These are phyloP conservation scores for Tridacna gigas DNA, from an alignment of 2,888 invertebrate genomes.

Conservation along the genomic window DNA sequence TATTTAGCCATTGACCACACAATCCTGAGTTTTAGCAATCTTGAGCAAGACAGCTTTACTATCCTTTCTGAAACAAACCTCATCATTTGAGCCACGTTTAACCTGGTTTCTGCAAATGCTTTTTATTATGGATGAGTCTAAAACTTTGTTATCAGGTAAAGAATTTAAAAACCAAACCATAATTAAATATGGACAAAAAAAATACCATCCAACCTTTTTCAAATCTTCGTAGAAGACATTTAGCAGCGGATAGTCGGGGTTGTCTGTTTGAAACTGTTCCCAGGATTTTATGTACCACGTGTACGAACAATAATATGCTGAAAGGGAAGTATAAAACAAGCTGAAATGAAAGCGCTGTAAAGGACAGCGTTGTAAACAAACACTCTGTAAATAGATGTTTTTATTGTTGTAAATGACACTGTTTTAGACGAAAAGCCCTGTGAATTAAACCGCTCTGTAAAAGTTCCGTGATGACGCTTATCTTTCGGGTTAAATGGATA, in stretches of 20 bases:
- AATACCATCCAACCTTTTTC: conserved; percentile 6
- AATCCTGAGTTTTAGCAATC: too few species aligned
- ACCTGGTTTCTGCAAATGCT: too few species aligned
- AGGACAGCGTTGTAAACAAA: not conserved
- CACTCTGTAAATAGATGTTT: not conserved
- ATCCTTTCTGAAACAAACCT: too few species aligned
- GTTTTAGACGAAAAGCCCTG: not conserved
- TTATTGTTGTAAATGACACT: not conserved
- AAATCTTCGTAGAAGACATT: conserved; percentile 9
- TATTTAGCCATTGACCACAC: too few species aligned
- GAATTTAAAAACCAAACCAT: not conserved
- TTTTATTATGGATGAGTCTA: too few species aligned
- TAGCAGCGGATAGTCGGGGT: conserved; percentile 13
- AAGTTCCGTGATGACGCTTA: too few species aligned
- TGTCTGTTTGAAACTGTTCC: conserved; percentile 3
- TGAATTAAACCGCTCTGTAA: not conserved
- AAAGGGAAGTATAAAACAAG: not conserved
- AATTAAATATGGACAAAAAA: not conserved
- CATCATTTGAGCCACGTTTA: too few species aligned
- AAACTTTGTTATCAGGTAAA: not conserved
- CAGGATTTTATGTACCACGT: conserved; percentile 2
- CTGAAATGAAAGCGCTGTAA: not conserved
- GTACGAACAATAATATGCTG: not conserved
- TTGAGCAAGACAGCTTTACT: too few species aligned
- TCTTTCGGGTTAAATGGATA: too few species aligned